Base-by-base conservation (phyloP, 2,113 vertebrate species). In the Oxyura jamaicensis region DNA sequence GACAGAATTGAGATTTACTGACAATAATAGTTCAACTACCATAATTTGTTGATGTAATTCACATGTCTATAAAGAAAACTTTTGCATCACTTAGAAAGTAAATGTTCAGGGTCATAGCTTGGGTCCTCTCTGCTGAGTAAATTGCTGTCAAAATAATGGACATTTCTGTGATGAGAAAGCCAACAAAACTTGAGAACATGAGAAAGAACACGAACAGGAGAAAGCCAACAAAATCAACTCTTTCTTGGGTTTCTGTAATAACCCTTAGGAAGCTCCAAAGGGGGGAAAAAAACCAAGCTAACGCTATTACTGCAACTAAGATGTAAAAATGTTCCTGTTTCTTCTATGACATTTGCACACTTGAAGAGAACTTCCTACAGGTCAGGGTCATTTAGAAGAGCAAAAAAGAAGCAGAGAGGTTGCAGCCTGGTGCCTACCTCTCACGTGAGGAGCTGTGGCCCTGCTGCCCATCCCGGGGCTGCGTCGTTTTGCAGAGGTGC, bases 141-240 rank as follows among this genome's bases (percentile, higher is more conserved):
- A 79, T 83, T 83, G 29, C 62, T 74, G 60, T 79, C 81, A 87
- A 90, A 86, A 76, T 63, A 80, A 92, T 13, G 12, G 52, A 50
- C 73, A 67, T 42, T 72, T 86, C 20, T 20, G 56, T 60, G 67
- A 65, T 31, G 42, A 50, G n/a, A 44, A 83, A 65, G 52, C 20
- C 67, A 66, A 90, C 28, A 46, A 52, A 80, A 83, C 46, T 48
- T 48, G 46, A 48, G 46, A 48, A 48, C 46, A 21, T 48, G 46
- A 48, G 46, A 48, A 48, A 48, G 46, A 48, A 48, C 46, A 48
- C 22, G 46, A 22, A 48, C 46, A 48, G 46, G 50, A 50, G n/a
- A 44, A 79, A 65, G 52, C 20, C 67, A 66, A 90, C 28, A 41
- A 52, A 80, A 83, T 35, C 71, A 46, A 46, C 28, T 66, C 33